Evolutionary conservation across 2,113 vertebrate species (phyloP).

Genomic region (Salvelinus fontinalis): DNA sequence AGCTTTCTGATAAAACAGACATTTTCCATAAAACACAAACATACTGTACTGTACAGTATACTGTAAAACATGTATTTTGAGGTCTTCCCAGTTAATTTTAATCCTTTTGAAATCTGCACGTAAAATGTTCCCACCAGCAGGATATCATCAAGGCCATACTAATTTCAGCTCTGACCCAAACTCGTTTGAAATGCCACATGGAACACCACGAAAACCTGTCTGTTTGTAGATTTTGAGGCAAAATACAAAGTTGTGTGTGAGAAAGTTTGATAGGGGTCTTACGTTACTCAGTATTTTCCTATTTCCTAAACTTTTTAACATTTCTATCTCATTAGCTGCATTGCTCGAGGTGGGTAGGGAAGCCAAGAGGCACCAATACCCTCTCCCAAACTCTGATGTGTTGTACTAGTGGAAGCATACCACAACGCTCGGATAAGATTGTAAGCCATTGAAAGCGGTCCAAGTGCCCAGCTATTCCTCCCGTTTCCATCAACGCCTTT

Average conservation of each 20-base stretch:
- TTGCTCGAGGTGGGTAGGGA: conserved; percentile 29
- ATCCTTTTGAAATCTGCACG: conserved; percentile 25
- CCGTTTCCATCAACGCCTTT: conserved; percentile 61
- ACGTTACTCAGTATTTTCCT: not conserved
- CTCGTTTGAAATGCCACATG: not conserved
- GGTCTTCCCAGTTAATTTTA: conserved; percentile 19
- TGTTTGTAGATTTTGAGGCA: not conserved
- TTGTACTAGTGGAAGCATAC: conserved; percentile 60
- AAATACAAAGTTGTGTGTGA: not conserved
- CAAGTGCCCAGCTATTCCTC: conserved; percentile 53
- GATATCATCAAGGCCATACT: conserved; percentile 32
- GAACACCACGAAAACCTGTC: not conserved
- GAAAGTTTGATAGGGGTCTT: not conserved
- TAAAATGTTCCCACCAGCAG: conserved; percentile 30
- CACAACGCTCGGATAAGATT: conserved; percentile 72
- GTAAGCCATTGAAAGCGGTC: conserved; percentile 59
- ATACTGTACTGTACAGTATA: not conserved
- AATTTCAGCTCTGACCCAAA: not conserved
- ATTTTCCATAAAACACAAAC: conserved; percentile 6
- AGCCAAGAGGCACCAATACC: conserved; percentile 25
- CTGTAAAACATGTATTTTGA: conserved; percentile 11
- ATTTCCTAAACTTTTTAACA: not conserved
- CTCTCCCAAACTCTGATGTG: conserved; percentile 53
- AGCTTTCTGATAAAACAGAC: not conserved
- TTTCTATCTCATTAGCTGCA: not conserved